A percentile compares a stretch with the other conserved stretches of the same genome.
Conservation (phyloP, 2,797 vertebrate genomes). For the Hemibagrus guttatus region DNA sequence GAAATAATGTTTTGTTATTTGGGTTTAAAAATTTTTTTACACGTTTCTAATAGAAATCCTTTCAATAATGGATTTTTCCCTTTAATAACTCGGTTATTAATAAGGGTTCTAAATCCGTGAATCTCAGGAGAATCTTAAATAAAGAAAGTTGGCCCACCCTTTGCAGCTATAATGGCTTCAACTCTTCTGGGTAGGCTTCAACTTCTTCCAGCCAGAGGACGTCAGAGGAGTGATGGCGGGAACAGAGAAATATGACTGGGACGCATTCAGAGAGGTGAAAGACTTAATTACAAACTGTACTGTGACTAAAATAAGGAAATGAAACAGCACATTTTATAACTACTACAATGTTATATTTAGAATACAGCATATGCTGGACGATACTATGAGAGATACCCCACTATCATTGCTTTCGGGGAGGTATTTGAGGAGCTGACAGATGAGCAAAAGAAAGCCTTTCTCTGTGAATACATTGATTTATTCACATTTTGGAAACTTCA, state of each 20-base stretch:
- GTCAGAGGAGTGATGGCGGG: constrained; percentile 90
- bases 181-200: constrained; percentile 24
- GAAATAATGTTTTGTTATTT: no score
- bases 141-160: neutral
- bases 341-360: constrained; percentile 66
- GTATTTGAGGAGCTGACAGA: constrained; percentile 86
- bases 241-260: constrained; percentile 91
- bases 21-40: no score
- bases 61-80: neutral
- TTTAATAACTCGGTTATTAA: neutral
- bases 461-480: constrained; percentile 77
- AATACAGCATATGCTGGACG: constrained; percentile 88
- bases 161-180: no score
- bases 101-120: neutral
- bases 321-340: neutral
- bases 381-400: constrained; percentile 84
- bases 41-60: no score
- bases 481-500: neutral
- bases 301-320: neutral
- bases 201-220: constrained; percentile 92
- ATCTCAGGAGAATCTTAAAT: neutral
- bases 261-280: constrained; percentile 85
- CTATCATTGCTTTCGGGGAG: constrained; percentile 89
- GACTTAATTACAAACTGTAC: neutral
- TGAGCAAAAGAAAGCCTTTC: constrained; percentile 88